Percentiles rank a stretch among this genome's conserved stretches.
phyloP scores from a whole-genome alignment of 2,888 invertebrate species.

The Lasioglossum marginatum region DNA sequence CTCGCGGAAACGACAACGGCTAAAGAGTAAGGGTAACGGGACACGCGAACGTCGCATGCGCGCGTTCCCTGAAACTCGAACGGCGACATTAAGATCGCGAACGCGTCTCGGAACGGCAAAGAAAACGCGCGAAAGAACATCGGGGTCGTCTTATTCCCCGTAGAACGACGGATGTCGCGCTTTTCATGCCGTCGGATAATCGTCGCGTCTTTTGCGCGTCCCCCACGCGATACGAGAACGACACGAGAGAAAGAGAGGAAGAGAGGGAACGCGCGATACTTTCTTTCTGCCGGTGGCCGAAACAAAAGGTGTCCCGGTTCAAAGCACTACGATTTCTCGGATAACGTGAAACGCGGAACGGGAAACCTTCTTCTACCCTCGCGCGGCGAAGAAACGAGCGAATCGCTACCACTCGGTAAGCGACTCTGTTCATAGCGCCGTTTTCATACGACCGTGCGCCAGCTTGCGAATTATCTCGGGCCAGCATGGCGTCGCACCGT shows the following conservation, averaged over 20 bases:
- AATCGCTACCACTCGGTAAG: not conserved
- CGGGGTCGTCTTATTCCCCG: slow-evolving; percentile 30
- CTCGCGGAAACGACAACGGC: not conserved
- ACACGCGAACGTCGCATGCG: not conserved
- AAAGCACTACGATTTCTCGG: slow-evolving; percentile 14
- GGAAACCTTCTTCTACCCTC: not conserved
- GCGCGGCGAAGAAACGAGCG: not conserved
- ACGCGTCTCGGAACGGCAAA: not conserved
- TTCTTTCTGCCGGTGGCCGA: not conserved
- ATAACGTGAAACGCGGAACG: slow-evolving; percentile 5
- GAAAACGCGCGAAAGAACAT: slow-evolving; percentile 29
- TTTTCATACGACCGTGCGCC: not conserved
- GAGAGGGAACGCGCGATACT: not conserved
- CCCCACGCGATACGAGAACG: not conserved
- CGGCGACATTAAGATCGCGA: not conserved
- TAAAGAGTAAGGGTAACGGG: not conserved
- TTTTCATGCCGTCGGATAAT: slow-evolving; percentile 22
- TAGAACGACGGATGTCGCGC: slow-evolving; percentile 1
- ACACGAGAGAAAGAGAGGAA: not conserved
- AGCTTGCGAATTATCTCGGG: slow-evolving; percentile 5
- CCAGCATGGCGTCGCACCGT: not conserved
- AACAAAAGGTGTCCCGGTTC: slow-evolving; percentile 23
- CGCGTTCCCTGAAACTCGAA: not conserved
- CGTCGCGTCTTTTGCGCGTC: slow-evolving; percentile 2
- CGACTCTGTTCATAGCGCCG: not conserved